Conservation (phyloP, 2,113 vertebrate species). For the Donacobius atricapilla region DNA sequence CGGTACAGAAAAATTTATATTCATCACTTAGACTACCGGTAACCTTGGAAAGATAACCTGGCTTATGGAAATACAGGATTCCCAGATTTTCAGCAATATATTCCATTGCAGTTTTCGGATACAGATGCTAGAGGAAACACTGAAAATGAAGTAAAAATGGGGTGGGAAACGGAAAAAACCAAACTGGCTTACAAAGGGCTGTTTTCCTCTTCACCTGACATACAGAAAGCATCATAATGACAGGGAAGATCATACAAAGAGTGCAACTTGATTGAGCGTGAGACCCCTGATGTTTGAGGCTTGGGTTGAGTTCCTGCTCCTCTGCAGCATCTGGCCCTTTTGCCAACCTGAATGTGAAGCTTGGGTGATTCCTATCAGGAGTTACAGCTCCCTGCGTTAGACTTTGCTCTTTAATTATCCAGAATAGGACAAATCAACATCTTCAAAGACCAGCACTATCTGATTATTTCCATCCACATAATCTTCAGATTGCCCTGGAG, state of each 20-base stretch:
- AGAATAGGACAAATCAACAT: neutral
- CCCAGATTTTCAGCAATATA: neutral
- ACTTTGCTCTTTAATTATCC: neutral
- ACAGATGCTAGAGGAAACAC: neutral
- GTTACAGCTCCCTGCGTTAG: neutral
- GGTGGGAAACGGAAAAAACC: neutral
- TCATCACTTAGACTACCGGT: neutral
- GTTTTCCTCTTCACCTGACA: neutral
- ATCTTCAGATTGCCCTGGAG: neutral
- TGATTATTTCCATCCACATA: constrained; percentile 1
- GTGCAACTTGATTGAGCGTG: neutral
- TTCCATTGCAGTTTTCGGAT: neutral
- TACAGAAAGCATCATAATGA: neutral
- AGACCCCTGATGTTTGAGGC: neutral
- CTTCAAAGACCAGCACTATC: neutral
- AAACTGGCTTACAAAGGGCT: neutral
- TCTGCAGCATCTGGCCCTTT: neutral
- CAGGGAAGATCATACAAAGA: neutral
- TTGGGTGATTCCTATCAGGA: neutral
- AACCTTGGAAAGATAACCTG: neutral
- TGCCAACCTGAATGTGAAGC: neutral
- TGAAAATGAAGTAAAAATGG: neutral
- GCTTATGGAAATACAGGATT: neutral
- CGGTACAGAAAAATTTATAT: neutral
- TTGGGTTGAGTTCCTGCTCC: neutral